phyloP scores from a whole-genome alignment of 2,888 invertebrate species.

The Volucella inanis region DNA sequence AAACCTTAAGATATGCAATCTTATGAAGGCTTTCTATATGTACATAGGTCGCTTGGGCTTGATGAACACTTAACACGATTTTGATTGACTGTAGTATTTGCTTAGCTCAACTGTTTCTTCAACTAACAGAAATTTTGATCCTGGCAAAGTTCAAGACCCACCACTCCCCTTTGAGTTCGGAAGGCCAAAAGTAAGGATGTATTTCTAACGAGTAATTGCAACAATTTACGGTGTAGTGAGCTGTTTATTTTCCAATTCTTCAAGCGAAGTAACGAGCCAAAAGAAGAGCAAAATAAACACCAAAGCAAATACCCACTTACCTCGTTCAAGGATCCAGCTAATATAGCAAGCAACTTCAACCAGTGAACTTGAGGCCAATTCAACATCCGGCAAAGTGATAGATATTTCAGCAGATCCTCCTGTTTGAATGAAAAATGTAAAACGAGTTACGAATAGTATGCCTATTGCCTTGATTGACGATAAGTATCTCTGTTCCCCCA shows the following conservation, averaged over 20 bases:
- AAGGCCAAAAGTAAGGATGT: no score
- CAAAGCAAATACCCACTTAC: slow-evolving; percentile 80
- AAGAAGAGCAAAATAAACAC: neutral
- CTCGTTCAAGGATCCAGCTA: slow-evolving; percentile 87
- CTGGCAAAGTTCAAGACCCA: no score
- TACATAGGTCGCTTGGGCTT: no score
- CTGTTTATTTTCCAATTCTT: neutral
- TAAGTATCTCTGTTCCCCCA: neutral
- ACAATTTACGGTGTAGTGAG: neutral
- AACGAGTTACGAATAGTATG: slow-evolving; percentile 24
- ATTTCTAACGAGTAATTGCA: no score
- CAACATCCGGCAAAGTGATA: slow-evolving; percentile 86
- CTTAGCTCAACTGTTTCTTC: no score
- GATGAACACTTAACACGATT: no score
- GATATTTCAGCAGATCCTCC: slow-evolving; percentile 84
- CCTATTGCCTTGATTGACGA: slow-evolving; percentile 11
- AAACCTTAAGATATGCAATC: no score
- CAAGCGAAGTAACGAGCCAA: neutral
- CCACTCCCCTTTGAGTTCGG: no score
- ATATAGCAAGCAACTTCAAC: slow-evolving; percentile 89
- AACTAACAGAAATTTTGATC: no score
- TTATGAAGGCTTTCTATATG: no score
- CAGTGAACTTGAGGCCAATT: slow-evolving; percentile 85
- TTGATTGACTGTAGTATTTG: no score
- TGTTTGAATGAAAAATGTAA: slow-evolving; percentile 62